phyloP scores from a whole-genome alignment of 2,797 vertebrate species.

The Allobates femoralis region DNA sequence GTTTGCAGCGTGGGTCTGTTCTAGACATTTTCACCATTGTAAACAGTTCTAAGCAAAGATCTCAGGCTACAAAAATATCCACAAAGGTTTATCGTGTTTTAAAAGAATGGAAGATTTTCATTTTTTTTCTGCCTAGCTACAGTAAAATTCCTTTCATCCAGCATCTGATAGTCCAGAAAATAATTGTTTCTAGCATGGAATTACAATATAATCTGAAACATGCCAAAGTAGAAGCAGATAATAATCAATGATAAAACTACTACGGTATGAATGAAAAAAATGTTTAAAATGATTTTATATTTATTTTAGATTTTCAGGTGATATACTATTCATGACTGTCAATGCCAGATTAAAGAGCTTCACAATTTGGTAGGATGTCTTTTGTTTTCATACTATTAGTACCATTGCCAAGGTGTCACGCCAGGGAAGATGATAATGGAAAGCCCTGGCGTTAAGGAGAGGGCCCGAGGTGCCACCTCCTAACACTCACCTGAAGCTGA shows the following conservation, averaged over 20 bases:
- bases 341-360: no score
- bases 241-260: not conserved
- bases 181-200: not conserved
- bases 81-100: not conserved
- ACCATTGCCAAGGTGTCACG: no score
- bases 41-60: not conserved
- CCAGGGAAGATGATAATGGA: no score
- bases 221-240: not conserved
- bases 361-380: no score
- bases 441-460: no score
- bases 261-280: not conserved
- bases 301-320: not conserved
- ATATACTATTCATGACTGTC: not conserved
- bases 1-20: slow-evolving; percentile 32
- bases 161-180: not conserved
- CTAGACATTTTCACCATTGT: slow-evolving; percentile 11
- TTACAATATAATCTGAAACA: not conserved
- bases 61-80: slow-evolving; percentile 8
- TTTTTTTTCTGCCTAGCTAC: not conserved
- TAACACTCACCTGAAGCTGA: no score
- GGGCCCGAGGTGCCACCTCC: no score
- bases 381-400: no score
- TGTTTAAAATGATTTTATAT: not conserved
- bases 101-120: not conserved
- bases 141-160: not conserved